Evolutionary conservation across 2,113 vertebrate species (phyloP).

Genomic region (Mystacornis crossleyi): DNA sequence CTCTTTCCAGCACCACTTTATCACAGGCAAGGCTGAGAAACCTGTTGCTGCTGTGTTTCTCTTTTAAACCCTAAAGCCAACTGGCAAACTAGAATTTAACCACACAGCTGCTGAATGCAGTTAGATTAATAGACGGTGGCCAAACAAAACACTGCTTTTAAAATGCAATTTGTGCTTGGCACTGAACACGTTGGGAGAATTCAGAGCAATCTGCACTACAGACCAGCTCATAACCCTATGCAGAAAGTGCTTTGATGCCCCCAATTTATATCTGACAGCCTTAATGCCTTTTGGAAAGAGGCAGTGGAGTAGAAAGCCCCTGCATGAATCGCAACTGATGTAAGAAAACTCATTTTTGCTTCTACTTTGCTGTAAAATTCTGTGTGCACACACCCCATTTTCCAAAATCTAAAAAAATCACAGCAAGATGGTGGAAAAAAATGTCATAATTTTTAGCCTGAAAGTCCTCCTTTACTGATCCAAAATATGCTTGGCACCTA

Average conservation of each 20-base stretch:
- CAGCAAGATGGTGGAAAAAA: background rate
- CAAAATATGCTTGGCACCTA: background rate
- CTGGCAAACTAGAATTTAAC: conserved; percentile 44
- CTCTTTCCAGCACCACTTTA: background rate
- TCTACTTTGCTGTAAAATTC: conserved; percentile 14
- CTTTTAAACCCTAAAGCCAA: conserved; percentile 38
- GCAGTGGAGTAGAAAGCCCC: background rate
- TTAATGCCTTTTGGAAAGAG: conserved; percentile 52
- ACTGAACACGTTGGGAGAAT: background rate
- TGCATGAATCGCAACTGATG: background rate
- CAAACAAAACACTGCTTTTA: conserved; percentile 64
- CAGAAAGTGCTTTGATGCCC: conserved; percentile 31
- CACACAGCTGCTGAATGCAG: conserved; percentile 49
- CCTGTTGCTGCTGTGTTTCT: conserved; percentile 52
- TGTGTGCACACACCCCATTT: background rate
- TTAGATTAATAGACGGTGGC: background rate
- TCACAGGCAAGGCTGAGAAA: background rate
- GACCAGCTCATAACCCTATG: background rate
- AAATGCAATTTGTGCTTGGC: conserved; percentile 64
- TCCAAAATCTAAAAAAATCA: background rate
- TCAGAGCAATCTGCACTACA: background rate
- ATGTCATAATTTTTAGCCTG: background rate
- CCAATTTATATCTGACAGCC: conserved; percentile 35
- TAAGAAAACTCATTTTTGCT: background rate
- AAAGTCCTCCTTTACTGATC: background rate